phyloP scores from a whole-genome alignment of 2,797 vertebrate species.

The Centroberyx gerrardi region DNA sequence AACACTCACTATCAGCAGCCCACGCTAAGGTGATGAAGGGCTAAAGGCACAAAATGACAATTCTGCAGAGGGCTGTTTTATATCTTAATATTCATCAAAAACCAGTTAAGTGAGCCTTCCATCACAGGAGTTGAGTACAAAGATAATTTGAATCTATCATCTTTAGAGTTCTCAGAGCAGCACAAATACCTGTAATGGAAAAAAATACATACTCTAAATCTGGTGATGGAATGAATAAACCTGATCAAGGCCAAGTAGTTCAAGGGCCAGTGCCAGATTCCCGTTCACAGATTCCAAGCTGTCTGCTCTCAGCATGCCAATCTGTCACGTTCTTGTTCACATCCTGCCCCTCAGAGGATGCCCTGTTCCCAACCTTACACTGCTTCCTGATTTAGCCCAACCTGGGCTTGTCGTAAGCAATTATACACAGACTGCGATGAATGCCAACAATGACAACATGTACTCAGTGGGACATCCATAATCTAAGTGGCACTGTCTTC shows the following conservation, averaged over 20 bases:
- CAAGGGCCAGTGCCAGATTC: conserved; percentile 52
- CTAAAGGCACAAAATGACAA: conserved; percentile 5
- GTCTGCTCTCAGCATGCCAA: conserved; percentile 83
- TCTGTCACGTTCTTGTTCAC: conserved; percentile 81
- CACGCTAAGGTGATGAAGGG: conserved; percentile 10
- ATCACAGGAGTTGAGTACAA: background rate
- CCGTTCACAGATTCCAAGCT: conserved; percentile 64
- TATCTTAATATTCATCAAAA: conserved; percentile 23
- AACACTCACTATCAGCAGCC: conserved; percentile 19
- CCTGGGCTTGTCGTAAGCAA: conserved; percentile 53
- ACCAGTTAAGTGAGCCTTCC: background rate
- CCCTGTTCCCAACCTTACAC: conserved; percentile 74
- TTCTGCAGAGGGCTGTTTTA: conserved; percentile 14
- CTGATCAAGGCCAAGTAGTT: conserved; percentile 48
- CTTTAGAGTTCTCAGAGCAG: background rate
- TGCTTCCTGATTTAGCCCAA: conserved; percentile 68
- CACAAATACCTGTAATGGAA: conserved; percentile 14
- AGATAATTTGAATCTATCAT: conserved; percentile 15
- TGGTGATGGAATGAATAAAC: conserved; percentile 34
- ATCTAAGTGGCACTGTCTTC: conserved; percentile 36
- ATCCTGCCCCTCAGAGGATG: conserved; percentile 76
- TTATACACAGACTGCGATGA: conserved; percentile 48
- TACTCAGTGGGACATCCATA: conserved; percentile 39
- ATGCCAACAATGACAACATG: conserved; percentile 68
- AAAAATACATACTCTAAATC: conserved; percentile 35